phyloP scores from a whole-genome alignment of 2,888 invertebrate genomes.

The Agapostemon virescens region DNA sequence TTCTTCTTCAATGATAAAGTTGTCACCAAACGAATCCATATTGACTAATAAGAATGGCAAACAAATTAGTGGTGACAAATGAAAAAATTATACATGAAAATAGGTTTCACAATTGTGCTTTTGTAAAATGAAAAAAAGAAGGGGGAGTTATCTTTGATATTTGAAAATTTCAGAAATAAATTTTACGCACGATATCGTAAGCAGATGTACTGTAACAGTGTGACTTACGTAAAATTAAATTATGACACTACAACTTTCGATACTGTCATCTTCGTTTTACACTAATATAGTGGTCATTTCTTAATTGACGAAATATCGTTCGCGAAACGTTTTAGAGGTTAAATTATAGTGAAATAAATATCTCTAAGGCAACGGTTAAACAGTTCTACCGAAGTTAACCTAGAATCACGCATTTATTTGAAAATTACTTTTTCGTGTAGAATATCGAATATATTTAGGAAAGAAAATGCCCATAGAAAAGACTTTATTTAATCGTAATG shows the following conservation, averaged over 20 bases:
- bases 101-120: background rate
- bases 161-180: background rate
- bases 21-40: constrained; percentile 92
- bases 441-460: background rate
- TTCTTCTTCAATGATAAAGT: constrained; percentile 86
- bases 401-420: constrained; percentile 26
- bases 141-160: background rate
- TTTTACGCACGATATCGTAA: background rate
- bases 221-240: background rate
- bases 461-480: background rate
- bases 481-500: constrained; percentile 13
- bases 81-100: background rate
- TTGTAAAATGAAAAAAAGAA: background rate
- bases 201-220: background rate
- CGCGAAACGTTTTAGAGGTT: constrained; percentile 15
- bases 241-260: background rate
- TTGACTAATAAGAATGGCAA: constrained; percentile 17
- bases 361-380: background rate
- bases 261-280: background rate
- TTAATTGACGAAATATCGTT: background rate
- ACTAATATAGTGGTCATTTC: constrained; percentile 1
- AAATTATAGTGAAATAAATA: constrained; percentile 15
- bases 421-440: background rate
- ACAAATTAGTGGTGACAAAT: background rate
- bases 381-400: constrained; percentile 33